These are phyloP conservation scores for Trissonchulus latispiculum DNA, from an alignment of 2,888 invertebrate genomes.

Conservation along the genomic window DNA sequence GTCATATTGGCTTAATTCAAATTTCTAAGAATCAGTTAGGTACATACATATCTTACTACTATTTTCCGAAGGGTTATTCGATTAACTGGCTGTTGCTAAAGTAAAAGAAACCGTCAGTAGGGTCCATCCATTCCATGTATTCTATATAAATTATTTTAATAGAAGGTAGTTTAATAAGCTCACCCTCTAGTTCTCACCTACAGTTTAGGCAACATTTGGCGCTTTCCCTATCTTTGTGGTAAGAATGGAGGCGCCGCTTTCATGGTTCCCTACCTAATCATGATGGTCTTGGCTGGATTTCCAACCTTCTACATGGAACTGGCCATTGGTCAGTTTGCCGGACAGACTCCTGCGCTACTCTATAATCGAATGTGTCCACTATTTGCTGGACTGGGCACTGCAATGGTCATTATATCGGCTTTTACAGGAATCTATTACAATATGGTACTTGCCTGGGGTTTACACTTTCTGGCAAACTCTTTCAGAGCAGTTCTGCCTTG, in stretches of 20 bases:
- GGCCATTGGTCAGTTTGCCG: constrained; percentile 15
- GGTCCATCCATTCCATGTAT: too few species aligned
- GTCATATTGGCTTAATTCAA: too few species aligned
- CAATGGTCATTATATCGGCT: constrained; percentile 49
- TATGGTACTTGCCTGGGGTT: constrained; percentile 50
- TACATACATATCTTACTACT: too few species aligned
- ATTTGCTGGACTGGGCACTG: constrained; percentile 47
- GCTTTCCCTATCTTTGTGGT: constrained; percentile 20
- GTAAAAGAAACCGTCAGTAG: too few species aligned
- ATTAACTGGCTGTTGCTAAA: too few species aligned
- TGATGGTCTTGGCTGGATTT: constrained; percentile 17
- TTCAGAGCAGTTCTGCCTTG: constrained; percentile 50
- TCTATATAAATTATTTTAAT: too few species aligned
- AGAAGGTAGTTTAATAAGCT: too few species aligned
- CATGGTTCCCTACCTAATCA: constrained; percentile 21
- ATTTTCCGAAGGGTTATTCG: too few species aligned
- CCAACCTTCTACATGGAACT: constrained; percentile 22
- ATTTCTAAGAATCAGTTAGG: too few species aligned
- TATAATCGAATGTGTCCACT: constrained; percentile 15
- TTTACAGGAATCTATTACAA: constrained; percentile 50
- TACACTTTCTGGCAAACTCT: constrained; percentile 49
- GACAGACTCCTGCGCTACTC: background rate
- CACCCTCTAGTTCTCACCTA: too few species aligned
- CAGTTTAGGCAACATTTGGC: constrained; percentile 15
- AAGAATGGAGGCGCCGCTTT: constrained; percentile 18